phyloP scores from a whole-genome alignment of 2,888 invertebrate species.

The Ypsolopha scabrella region DNA sequence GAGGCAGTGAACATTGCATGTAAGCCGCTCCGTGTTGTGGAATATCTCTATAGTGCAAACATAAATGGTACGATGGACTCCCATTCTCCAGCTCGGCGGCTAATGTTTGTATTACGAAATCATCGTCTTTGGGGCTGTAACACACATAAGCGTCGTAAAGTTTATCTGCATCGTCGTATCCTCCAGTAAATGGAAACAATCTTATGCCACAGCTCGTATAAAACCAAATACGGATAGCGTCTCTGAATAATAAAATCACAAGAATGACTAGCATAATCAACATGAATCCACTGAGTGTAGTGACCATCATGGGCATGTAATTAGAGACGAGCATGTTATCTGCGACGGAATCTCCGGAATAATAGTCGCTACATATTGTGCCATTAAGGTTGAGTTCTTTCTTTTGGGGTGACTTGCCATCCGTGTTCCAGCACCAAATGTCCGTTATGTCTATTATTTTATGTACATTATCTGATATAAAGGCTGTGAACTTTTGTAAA shows the following conservation, averaged over 20 bases:
- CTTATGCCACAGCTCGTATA: conserved; percentile 89
- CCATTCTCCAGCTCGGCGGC: conserved; percentile 89
- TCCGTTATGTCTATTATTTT: conserved; percentile 81
- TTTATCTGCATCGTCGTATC: conserved; percentile 85
- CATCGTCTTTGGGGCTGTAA: conserved; percentile 93
- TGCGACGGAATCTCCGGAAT: conserved; percentile 83
- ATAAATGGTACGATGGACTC: conserved; percentile 82
- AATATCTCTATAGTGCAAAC: conserved; percentile 90
- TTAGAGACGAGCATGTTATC: conserved; percentile 85
- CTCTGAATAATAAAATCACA: conserved; percentile 86
- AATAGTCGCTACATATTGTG: conserved; percentile 88
- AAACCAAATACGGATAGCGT: conserved; percentile 88
- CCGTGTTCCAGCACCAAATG: conserved; percentile 82
- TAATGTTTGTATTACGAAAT: conserved; percentile 88
- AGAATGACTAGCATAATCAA: conserved; percentile 81
- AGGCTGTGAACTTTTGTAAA: conserved; percentile 83
- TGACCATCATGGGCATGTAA: conserved; percentile 86
- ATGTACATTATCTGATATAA: conserved; percentile 82
- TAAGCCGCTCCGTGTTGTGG: conserved; percentile 76
- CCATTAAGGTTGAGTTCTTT: conserved; percentile 85
- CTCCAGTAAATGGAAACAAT: conserved; percentile 79
- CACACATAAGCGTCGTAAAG: conserved; percentile 94
- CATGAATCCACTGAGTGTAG: conserved; percentile 81
- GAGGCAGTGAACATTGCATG: conserved; percentile 78
- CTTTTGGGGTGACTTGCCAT: conserved; percentile 75